phyloP scores from a whole-genome alignment of 92 coral and sea anemone genomes.

The Zoanthus sociatus region DNA sequence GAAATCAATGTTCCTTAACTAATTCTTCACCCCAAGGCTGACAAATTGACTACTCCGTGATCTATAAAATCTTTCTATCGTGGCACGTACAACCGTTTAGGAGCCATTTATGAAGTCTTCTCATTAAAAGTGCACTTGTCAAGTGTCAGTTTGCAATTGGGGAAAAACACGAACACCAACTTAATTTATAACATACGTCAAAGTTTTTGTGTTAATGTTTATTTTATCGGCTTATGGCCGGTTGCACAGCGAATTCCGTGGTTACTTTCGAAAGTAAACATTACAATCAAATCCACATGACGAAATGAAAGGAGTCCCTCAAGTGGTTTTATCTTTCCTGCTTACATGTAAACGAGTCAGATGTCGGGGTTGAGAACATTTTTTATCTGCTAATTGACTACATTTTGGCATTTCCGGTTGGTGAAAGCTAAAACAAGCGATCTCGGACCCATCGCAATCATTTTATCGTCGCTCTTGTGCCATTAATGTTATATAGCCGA shows the following conservation, averaged over 20 bases:
- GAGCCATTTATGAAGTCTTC: slow-evolving; percentile 14
- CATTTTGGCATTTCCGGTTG: slow-evolving; percentile 41
- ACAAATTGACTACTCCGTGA: not conserved
- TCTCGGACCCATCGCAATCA: not conserved
- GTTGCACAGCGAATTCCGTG: not conserved
- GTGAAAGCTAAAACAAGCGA: slow-evolving; percentile 27
- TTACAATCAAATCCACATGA: not conserved
- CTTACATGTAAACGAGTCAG: slow-evolving; percentile 22
- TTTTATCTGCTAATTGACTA: slow-evolving; percentile 25
- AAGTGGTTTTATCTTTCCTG: slow-evolving; percentile 18
- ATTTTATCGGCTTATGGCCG: not conserved
- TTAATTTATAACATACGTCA: not conserved
- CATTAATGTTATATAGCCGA: not conserved
- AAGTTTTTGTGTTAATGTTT: not conserved
- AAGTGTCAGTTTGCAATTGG: not conserved
- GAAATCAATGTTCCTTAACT: not conserved
- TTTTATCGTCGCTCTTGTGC: slow-evolving; percentile 1
- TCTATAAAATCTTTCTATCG: not conserved
- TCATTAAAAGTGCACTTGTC: not conserved
- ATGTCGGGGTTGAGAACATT: not conserved
- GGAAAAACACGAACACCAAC: not conserved
- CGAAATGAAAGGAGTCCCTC: slow-evolving; percentile 1
- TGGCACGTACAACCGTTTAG: slow-evolving; percentile 40
- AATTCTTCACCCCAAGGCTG: slow-evolving; percentile 2
- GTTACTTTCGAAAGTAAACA: not conserved